Evolutionary conservation across 2,797 vertebrate species (phyloP).

Genomic region (Crocodylus rhombifer): DNA sequence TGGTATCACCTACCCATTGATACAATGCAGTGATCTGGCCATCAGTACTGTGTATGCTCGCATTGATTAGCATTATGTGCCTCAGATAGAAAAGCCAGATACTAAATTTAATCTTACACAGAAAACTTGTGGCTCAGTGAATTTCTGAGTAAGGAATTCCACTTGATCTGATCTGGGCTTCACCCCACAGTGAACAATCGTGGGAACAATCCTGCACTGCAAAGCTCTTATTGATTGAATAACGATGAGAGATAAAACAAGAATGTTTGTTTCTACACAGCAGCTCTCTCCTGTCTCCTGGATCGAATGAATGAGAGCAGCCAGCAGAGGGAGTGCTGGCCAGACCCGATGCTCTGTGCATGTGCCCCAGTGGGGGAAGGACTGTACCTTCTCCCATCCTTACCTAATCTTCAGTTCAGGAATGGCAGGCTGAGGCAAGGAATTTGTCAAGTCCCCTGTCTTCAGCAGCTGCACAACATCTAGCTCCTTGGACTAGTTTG

Average conservation of each 20-base stretch:
- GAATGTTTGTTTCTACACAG: not conserved
- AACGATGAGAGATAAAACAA: not conserved
- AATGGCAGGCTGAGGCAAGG: not conserved
- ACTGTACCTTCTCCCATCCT: conserved; percentile 9
- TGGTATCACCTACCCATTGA: not conserved
- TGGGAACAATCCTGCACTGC: not conserved
- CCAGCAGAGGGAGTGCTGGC: conserved; percentile 19
- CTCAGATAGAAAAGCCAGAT: not conserved
- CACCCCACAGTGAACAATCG: not conserved
- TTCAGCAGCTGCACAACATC: conserved; percentile 48
- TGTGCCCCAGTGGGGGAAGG: not conserved
- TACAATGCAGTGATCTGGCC: not conserved
- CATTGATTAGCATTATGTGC: not conserved
- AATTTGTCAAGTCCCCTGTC: not conserved
- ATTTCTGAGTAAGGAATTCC: not conserved
- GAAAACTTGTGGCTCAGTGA: not conserved
- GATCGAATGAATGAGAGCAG: not conserved
- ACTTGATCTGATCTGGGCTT: not conserved
- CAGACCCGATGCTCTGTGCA: accelerated
- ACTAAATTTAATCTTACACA: accelerated
- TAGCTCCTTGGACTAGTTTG: not conserved
- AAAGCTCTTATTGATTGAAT: not conserved
- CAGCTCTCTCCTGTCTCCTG: not conserved
- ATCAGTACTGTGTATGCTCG: accelerated
- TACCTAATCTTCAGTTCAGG: not conserved